Evolutionary conservation across 1,140 invertebrate species (phyloP).

Genomic region (Drosophila pseudoobscura): DNA sequence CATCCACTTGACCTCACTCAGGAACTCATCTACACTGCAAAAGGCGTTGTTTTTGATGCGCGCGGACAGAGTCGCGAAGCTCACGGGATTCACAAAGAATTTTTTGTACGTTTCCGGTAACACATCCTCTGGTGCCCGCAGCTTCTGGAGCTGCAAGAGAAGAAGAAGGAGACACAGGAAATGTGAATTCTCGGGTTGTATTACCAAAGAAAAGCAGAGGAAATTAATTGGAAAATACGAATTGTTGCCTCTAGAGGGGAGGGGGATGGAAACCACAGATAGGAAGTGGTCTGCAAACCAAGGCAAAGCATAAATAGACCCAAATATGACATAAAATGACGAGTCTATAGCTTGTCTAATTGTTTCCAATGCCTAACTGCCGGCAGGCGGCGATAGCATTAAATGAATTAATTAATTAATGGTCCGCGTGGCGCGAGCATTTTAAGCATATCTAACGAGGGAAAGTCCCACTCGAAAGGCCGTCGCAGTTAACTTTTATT

Average conservation of each 20-base stretch:
- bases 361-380: constrained; percentile 49
- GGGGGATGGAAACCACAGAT: constrained; percentile 3
- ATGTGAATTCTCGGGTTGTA: constrained; percentile 33
- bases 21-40: constrained; percentile 94
- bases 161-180: constrained; percentile 16
- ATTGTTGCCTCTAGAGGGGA: not conserved
- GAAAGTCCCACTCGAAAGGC: constrained; percentile 10
- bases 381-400: constrained; percentile 41
- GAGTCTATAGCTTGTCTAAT: constrained; percentile 37
- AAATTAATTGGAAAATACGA: not conserved
- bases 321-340: not conserved
- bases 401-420: constrained; percentile 70
- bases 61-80: constrained; percentile 89
- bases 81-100: constrained; percentile 93
- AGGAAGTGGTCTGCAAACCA: not conserved
- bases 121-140: constrained; percentile 62
- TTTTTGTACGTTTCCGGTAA: constrained; percentile 83
- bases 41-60: constrained; percentile 92
- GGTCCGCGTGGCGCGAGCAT: constrained; percentile 20
- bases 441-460: constrained; percentile 45
- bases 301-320: not conserved
- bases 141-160: constrained; percentile 45
- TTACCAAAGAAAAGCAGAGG: constrained; percentile 16
- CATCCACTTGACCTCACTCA: constrained; percentile 96
- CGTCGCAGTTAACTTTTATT: constrained; percentile 10